Evolutionary conservation across 2,797 vertebrate genomes (phyloP).

Genomic region (Cynodonichthys magdalenae): DNA sequence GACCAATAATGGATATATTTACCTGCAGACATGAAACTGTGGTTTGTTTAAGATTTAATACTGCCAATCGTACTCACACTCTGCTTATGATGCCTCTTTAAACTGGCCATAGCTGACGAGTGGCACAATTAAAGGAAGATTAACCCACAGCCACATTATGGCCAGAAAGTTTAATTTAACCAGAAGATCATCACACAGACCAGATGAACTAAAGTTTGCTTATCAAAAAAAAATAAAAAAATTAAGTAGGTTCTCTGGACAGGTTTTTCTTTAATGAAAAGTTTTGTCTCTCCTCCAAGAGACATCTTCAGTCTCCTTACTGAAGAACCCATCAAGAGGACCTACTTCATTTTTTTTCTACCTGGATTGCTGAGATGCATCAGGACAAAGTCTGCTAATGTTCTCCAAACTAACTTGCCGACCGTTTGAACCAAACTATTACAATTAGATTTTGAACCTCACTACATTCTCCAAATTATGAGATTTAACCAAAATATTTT

Average conservation of each 20-base stretch:
- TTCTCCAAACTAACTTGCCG: too few relatives aligned
- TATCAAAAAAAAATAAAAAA: too few relatives aligned
- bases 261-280: too few relatives aligned
- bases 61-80: not conserved
- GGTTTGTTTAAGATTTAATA: not conserved
- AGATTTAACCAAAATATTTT: too few relatives aligned
- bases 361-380: too few relatives aligned
- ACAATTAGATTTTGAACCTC: not conserved
- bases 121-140: not conserved
- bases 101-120: not conserved
- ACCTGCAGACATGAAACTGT: not conserved
- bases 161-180: not conserved
- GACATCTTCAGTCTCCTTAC: too few relatives aligned
- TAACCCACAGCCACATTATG: not conserved
- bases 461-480: not conserved
- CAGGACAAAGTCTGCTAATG: not conserved
- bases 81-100: not conserved
- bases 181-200: not conserved
- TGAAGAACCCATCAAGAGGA: too few relatives aligned
- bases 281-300: too few relatives aligned
- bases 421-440: not conserved
- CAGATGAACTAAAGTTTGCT: too few relatives aligned
- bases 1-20: not conserved
- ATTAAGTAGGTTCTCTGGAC: too few relatives aligned
- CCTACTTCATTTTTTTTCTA: too few relatives aligned